Evolutionary conservation across 2,888 invertebrate genomes (phyloP), one percentile per base, ranked within the genome.

Genomic region (Minunthozetes semirufus): DNA sequence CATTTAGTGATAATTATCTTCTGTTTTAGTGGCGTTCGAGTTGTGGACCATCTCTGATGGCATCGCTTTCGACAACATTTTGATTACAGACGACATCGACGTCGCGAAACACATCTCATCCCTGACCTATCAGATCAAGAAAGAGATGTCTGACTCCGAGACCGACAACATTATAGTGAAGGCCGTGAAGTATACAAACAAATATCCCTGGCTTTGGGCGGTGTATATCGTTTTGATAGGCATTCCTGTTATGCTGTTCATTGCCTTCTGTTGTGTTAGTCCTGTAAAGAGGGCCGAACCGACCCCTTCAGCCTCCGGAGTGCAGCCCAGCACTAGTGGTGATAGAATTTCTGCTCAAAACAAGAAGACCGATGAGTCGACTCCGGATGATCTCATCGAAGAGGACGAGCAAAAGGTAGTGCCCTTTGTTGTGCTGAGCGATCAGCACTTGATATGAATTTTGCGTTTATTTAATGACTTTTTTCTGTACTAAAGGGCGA

Each of bases 11-110:
- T 63, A 27, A 25, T 53, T 48, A 11, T 19, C 15, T 29, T 27
- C 1, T 38, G 1, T 38, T 56, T 61, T 71, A 75, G 86, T 99
- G 74, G 99, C 98, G 22, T 89, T 99, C 82, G 99, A 99, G 84
- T 85, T 99, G 78, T 99, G 99, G 99, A 95, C 98, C 6, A 98
- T 99, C 94, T 93, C 94, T 0, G 90, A 92, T 77, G 88, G 89
- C 80, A 92, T 99, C 80, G 85, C 94, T 76, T 99, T 99, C 85
- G 99, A 99, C 85, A 98, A 98, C 85, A 86, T 99, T 74, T 86
- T 99, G 77, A 87, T 99, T 76, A 91, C 96, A 0, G 94, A 97
- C 82, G 90, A 92, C 80, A 84, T 87, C 76, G 84, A 84, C 0
- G 87, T 90, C 0, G 94, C 95, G 0, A 87, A 88, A 29, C 86